Base-by-base conservation (phyloP, 2,113 vertebrate species). In the Vombatus ursinus region DNA sequence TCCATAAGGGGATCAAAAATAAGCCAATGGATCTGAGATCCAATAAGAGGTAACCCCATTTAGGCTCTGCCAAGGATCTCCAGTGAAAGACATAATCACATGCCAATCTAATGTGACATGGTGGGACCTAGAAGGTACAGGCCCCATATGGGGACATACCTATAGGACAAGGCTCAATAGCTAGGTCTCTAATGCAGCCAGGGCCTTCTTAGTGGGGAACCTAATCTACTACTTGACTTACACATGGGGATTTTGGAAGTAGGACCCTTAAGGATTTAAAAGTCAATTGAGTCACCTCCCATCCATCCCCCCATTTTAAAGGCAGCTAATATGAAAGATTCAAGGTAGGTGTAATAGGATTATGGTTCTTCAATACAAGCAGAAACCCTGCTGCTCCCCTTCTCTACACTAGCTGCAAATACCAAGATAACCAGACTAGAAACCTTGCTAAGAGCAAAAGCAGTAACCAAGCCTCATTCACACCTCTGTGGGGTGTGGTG, bases 181-280 rank as follows among this genome's bases (percentile, higher is more conserved):
- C 91, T 28, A 95, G 92, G 96, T 44, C 26, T 53, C 93, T 23
- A 26, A 53, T 94, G 90, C n/a, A 96, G 96, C 68, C 92, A 90
- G 93, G 90, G 97, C 93, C 95, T 97, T 95, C 97, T 95, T 90
- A 92, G 96, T 92, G 84, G 95, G 96, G 90, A 68, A 92, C 48
- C 92, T 95, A 94, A 97, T 97, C 95, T 93, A 93, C 92, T 94
- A 96, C 98, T 98, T 98, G 98, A 98, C 97, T 97, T 95, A 95
- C 95, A 96, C 84, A 31, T 92, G 93, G 97, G 97, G 95, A 96
- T 94, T 97, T 96, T 52, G 90, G 93, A 97, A 91, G 0, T 1
- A 68, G 94, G 96, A 95, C 93, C 93, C 54, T 95, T 93, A 52
- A 52, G 97, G 97, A 97, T 98, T 98, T 98, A 98, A 97, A 97